A percentile compares a stretch with the other conserved stretches of the same genome.
Conservation (phyloP, 2,888 invertebrate species). For the Crematogaster levior region DNA sequence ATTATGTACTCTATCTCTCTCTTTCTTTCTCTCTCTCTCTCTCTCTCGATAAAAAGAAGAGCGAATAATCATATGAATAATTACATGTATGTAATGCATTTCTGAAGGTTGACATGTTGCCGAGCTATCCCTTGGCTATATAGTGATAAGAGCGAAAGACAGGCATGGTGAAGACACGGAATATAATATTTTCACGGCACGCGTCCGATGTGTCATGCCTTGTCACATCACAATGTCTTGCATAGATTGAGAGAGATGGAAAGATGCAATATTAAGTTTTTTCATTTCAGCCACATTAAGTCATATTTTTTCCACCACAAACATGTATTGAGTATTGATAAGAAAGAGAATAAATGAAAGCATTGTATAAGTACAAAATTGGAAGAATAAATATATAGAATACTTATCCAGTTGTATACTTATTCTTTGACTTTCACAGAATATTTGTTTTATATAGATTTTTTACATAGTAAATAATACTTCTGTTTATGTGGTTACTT, state of each 20-base stretch:
- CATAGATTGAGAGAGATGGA: too few species aligned
- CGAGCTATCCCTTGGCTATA: background rate
- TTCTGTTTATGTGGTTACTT: too few species aligned
- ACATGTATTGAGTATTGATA: background rate
- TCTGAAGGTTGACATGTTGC: slow-evolving; percentile 44
- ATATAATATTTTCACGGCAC: background rate
- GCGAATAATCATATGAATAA: slow-evolving; percentile 3
- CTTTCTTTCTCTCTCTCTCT: background rate
- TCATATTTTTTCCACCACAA: background rate
- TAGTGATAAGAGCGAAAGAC: slow-evolving; percentile 14
- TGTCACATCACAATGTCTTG: background rate
- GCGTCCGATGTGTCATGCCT: background rate
- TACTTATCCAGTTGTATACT: background rate
- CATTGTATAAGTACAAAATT: background rate
- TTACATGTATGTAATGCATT: slow-evolving; percentile 4
- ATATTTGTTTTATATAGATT: too few species aligned
- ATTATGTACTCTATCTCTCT: background rate
- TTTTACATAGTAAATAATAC: too few species aligned
- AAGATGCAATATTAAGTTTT: too few species aligned
- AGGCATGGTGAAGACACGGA: background rate
- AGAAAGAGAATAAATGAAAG: background rate
- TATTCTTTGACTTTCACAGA: too few species aligned
- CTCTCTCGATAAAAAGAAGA: background rate
- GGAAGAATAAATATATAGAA: background rate
- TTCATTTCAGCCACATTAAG: background rate